A percentile compares a stretch with the other conserved stretches of the same genome.
Conservation (phyloP, 2,888 invertebrate species). For the Melanophora roralis region DNA sequence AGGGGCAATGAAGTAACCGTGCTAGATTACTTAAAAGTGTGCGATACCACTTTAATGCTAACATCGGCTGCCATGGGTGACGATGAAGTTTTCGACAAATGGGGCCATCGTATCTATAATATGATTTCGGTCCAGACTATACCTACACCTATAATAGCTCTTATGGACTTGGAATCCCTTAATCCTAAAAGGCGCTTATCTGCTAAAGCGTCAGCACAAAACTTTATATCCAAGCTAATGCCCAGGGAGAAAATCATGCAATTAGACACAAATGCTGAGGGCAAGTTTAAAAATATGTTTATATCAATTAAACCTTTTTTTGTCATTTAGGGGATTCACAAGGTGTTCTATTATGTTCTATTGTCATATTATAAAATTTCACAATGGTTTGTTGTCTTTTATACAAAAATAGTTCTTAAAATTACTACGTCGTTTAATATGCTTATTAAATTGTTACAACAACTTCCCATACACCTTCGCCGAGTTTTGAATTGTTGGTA, state of each 20-base stretch:
- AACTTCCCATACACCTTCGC: no score
- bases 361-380: no score
- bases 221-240: conserved; percentile 83
- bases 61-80: conserved; percentile 82
- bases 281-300: no score
- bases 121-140: conserved; percentile 88
- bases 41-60: conserved; percentile 89
- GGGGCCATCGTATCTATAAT: conserved; percentile 87
- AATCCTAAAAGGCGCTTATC: conserved; percentile 84
- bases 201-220: conserved; percentile 74
- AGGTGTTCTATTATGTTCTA: no score
- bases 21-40: conserved; percentile 90
- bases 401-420: no score
- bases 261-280: conserved; percentile 86
- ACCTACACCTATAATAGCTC: conserved; percentile 86
- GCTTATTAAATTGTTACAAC: no score
- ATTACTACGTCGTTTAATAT: no score
- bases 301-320: no score
- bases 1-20: conserved; percentile 79
- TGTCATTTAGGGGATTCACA: no score
- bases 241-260: conserved; percentile 89
- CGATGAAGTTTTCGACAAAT: conserved; percentile 85
- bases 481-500: no score
- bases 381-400: no score
- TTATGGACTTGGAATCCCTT: conserved; percentile 86